Evolutionary conservation across 1,140 invertebrate genomes (phyloP).

Genomic region (Macrobrachium nipponense): DNA sequence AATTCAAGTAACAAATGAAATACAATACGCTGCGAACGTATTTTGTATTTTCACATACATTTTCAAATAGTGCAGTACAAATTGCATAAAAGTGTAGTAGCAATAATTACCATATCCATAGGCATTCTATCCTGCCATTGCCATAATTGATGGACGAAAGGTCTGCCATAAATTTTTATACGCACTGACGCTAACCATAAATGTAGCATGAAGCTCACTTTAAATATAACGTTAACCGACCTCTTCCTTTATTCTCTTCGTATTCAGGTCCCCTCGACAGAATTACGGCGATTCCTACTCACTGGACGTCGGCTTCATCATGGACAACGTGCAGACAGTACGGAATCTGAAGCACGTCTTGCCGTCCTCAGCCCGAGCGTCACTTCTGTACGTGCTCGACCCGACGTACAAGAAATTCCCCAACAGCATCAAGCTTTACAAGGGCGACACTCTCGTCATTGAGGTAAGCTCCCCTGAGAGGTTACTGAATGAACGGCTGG

Average conservation of each 20-base stretch:
- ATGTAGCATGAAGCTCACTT: neutral
- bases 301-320: constrained; percentile 85
- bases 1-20: too few relatives aligned
- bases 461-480: constrained; percentile 71
- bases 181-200: too few relatives aligned
- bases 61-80: too few relatives aligned
- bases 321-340: constrained; percentile 94
- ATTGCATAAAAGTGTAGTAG: too few relatives aligned
- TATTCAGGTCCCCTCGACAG: constrained; percentile 49
- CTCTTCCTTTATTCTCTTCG: neutral
- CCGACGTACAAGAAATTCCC: constrained; percentile 87
- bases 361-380: constrained; percentile 81
- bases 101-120: too few relatives aligned
- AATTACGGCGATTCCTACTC: constrained; percentile 66
- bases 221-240: neutral
- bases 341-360: constrained; percentile 86
- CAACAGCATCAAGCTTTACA: constrained; percentile 82
- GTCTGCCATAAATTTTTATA: too few relatives aligned
- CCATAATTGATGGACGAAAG: too few relatives aligned
- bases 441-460: constrained; percentile 94
- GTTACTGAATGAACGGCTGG: neutral
- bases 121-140: too few relatives aligned
- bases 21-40: too few relatives aligned
- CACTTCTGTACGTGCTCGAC: constrained; percentile 92
- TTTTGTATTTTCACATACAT: too few relatives aligned